These are phyloP conservation scores for Montipora cactus DNA, from an alignment of 64 coral and sea anemone genomes.

Conservation along the genomic window DNA sequence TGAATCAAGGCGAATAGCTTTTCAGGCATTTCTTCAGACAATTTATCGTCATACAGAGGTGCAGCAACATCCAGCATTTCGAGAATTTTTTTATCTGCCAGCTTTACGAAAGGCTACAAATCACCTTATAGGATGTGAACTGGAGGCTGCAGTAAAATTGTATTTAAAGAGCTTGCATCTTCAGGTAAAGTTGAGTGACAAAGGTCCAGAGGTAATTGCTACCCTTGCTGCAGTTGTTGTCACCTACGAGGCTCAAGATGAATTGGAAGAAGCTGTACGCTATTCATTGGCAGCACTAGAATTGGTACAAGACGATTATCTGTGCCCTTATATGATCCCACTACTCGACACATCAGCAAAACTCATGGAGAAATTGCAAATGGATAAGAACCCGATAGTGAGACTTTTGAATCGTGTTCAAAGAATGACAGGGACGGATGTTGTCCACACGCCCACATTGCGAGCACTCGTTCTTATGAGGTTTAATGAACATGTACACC, in stretches of 20 bases:
- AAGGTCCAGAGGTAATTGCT: conserved; percentile 77
- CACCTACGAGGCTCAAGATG: conserved; percentile 66
- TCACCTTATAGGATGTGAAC: conserved; percentile 81
- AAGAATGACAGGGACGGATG: conserved; percentile 68
- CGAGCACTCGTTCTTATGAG: conserved; percentile 83
- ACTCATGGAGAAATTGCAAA: conserved; percentile 70
- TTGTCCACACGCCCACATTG: conserved; percentile 70
- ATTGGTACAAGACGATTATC: conserved; percentile 71
- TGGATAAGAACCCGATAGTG: conserved; percentile 69
- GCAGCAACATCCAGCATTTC: conserved; percentile 72
- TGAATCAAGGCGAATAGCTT: conserved; percentile 64
- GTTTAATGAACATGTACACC: conserved; percentile 11
- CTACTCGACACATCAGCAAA: conserved; percentile 77
- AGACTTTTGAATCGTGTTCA: conserved; percentile 69
- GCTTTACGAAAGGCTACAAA: conserved; percentile 75
- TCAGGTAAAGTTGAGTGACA: conserved; percentile 92
- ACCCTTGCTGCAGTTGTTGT: conserved; percentile 89
- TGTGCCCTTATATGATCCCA: conserved; percentile 82
- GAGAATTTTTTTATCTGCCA: conserved; percentile 93
- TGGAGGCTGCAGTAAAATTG: conserved; percentile 73
- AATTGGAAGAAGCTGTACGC: conserved; percentile 78
- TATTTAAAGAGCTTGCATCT: conserved; percentile 89
- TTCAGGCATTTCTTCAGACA: conserved; percentile 79
- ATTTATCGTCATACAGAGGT: conserved; percentile 76
- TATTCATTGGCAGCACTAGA: conserved; percentile 88